Evolutionary conservation across 2,888 invertebrate genomes (phyloP), one percentile per base, ranked within the genome.

Genomic region (Athalia circularis): DNA sequence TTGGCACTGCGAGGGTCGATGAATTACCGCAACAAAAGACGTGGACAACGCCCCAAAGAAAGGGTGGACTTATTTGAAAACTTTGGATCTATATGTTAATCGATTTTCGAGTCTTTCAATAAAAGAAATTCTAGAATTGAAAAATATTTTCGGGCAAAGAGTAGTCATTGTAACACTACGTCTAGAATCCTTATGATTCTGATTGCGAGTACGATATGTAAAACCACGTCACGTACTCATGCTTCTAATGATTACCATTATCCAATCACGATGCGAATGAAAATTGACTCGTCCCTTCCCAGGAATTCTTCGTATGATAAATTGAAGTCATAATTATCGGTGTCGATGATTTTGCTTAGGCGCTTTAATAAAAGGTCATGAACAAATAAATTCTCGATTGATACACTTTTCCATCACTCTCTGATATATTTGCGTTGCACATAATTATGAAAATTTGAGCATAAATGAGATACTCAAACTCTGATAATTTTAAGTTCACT

Each of bases 11-110:
- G 29, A 29, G 1, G 57, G 72, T 47, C 72, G 47, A 72, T 72
- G 72, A 72, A 72, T 72, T 72, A 72, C 57, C 54, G 68, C 68
- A 54, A 68, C 43, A 54, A 68, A 68, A 43, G 52, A 54, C 52
- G 5, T 15, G 29, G 52, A 68, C 68, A 68, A 72, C 72, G 13
- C 45, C 59, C n/a, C 11, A 45, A 59, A 47, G 9, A 47, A 5
- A 72, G 47, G n/a, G n/a, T 9, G 54, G 54, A n/a, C 9, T n/a
- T 59, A 59, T 47, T 45, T 47, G 13, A 59, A 47, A 72, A 72
- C 47, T 72, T 11, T 13, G 72, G n/a, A 45, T 47, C 57, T 59
- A 7, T 13, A 59, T 72, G 59, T 59, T 59, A 72, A 72, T 43
- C 45, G 68, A 68, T 52, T 68, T 68, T 68, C 50, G 54, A 52